phyloP scores from a whole-genome alignment of 2,113 vertebrate species.

The Microcebus ravelobensis region DNA sequence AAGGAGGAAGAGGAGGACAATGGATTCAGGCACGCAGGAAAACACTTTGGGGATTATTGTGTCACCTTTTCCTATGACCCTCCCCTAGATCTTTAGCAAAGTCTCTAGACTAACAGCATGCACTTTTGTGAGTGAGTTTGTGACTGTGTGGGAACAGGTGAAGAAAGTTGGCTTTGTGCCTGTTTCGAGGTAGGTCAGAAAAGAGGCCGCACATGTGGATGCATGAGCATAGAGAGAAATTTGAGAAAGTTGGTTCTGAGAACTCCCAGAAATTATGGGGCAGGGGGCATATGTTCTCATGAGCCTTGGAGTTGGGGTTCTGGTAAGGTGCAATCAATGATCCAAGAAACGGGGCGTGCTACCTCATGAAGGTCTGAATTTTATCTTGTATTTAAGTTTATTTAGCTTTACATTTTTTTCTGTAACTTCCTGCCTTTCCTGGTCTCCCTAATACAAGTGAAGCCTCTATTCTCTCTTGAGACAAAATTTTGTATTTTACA shows the following conservation, averaged over 20 bases:
- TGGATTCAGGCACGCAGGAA: background rate
- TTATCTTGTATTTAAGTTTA: slow-evolving; percentile 6
- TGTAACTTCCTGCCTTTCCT: slow-evolving; percentile 8
- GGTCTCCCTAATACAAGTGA: background rate
- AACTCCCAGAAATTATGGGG: background rate
- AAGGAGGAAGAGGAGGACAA: background rate
- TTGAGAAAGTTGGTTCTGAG: background rate
- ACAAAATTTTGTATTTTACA: background rate
- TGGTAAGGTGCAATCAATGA: background rate
- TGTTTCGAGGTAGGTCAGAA: background rate
- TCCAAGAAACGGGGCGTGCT: background rate
- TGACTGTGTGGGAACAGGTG: background rate
- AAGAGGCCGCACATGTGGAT: background rate
- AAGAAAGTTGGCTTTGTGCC: background rate
- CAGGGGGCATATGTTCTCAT: background rate
- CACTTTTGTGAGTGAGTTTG: background rate
- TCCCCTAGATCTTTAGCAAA: background rate
- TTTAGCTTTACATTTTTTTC: background rate
- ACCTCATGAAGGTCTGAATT: background rate
- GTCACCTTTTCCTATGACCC: background rate
- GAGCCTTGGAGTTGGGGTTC: background rate
- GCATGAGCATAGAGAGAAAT: background rate
- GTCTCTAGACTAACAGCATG: background rate
- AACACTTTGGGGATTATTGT: background rate
- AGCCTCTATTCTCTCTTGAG: background rate